Conservation (phyloP, 2,113 vertebrate species). For the Irena cyanogastra region DNA sequence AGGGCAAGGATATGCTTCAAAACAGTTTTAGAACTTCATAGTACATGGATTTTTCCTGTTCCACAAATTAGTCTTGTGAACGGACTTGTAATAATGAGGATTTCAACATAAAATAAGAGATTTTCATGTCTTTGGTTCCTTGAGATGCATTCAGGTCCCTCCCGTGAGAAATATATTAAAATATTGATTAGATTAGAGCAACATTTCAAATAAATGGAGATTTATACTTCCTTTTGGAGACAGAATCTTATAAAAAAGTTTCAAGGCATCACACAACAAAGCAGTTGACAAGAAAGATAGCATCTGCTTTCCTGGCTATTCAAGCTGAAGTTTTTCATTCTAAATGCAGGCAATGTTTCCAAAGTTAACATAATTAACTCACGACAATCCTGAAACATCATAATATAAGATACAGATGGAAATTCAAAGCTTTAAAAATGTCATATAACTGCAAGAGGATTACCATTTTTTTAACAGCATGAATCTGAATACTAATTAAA, state of each 20-base stretch:
- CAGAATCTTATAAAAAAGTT: constrained; percentile 72
- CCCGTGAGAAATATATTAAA: constrained; percentile 67
- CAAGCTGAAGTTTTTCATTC: constrained; percentile 81
- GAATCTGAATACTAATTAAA: constrained; percentile 77
- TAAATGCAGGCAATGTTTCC: constrained; percentile 79
- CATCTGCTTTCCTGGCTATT: constrained; percentile 80
- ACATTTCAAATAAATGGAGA: constrained; percentile 73
- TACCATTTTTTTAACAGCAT: constrained; percentile 71
- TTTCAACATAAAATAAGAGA: constrained; percentile 57
- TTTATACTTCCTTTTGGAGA: constrained; percentile 71
- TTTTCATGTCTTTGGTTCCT: constrained; percentile 34
- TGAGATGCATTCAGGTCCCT: constrained; percentile 31
- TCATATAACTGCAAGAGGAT: constrained; percentile 71
- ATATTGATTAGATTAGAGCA: constrained; percentile 67
- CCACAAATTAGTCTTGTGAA: constrained; percentile 48
- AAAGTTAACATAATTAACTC: constrained; percentile 83
- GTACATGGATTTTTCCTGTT: neutral
- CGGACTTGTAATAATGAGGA: constrained; percentile 46
- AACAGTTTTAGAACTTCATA: neutral
- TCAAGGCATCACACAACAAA: constrained; percentile 74
- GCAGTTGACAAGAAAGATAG: constrained; percentile 78
- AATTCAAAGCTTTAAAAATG: constrained; percentile 80
- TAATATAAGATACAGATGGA: constrained; percentile 79
- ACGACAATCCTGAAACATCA: constrained; percentile 75
- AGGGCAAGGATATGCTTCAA: neutral